phyloP scores from a whole-genome alignment of 2,113 vertebrate genomes.

The Tetrax tetrax region DNA sequence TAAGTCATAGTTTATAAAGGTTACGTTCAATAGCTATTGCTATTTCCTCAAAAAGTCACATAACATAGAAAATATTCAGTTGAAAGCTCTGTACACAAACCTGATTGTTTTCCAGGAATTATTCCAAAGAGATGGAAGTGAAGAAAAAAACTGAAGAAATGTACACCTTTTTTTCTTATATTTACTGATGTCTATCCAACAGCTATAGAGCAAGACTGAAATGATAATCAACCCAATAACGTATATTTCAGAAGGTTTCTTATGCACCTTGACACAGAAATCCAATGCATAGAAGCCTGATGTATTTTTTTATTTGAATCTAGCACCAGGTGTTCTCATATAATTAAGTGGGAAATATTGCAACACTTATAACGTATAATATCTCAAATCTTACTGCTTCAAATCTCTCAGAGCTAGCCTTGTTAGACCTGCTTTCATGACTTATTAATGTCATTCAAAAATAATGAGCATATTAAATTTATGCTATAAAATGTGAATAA shows the following conservation, averaged over 20 bases:
- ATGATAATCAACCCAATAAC: background rate
- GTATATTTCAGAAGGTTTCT: background rate
- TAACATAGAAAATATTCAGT: background rate
- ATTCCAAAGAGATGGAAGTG: background rate
- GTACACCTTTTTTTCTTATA: background rate
- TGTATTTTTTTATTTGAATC: background rate
- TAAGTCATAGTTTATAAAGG: background rate
- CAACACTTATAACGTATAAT: background rate
- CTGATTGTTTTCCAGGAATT: background rate
- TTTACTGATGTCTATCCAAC: background rate
- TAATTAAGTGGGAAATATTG: conserved; percentile 19
- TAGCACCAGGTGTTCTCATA: background rate
- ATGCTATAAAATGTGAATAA: conserved; percentile 12
- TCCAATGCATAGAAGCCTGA: background rate
- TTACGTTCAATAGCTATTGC: background rate
- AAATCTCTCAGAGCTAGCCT: background rate
- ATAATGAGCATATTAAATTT: conserved; percentile 26
- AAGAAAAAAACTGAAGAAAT: background rate
- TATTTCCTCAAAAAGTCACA: background rate
- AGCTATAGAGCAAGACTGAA: background rate
- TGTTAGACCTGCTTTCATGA: conserved; percentile 23
- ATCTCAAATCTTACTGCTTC: conserved; percentile 2
- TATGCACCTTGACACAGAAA: background rate
- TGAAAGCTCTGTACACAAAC: background rate
- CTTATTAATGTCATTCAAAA: conserved; percentile 44